phyloP scores from a whole-genome alignment of 2,797 vertebrate genomes.

The Perdix hodgsoniae region DNA sequence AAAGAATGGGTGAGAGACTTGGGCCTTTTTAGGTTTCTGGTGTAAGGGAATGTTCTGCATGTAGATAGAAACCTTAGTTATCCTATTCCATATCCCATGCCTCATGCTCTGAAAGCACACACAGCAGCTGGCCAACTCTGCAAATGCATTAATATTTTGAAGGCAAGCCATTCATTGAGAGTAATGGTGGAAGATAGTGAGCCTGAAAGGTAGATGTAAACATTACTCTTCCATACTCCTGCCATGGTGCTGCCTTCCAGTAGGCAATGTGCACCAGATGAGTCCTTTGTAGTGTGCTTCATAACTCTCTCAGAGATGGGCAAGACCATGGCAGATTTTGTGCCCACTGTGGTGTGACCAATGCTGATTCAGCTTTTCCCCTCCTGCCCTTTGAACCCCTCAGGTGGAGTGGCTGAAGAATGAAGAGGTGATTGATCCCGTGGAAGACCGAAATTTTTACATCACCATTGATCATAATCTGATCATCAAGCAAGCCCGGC shows the following conservation, averaged over 20 bases:
- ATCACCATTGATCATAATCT: constrained; percentile 99
- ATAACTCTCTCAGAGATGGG: background rate
- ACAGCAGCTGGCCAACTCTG: background rate
- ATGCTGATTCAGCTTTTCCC: background rate
- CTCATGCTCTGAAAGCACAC: background rate
- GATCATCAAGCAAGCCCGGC: constrained; percentile 98
- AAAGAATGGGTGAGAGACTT: background rate
- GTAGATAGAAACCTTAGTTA: background rate
- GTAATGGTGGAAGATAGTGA: fast-evolving
- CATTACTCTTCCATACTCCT: background rate
- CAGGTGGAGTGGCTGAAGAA: constrained; percentile 99
- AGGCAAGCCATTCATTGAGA: background rate
- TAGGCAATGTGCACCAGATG: background rate
- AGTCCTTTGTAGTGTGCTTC: fast-evolving
- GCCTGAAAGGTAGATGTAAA: background rate
- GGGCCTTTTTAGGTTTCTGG: background rate
- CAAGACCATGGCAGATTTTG: background rate
- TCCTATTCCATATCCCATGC: background rate
- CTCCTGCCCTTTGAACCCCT: constrained; percentile 18
- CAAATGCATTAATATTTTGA: background rate
- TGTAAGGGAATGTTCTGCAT: background rate
- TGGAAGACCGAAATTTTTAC: constrained; percentile 96
- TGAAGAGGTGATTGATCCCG: constrained; percentile 95
- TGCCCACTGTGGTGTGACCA: background rate
- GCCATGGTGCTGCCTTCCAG: constrained; percentile 30